These are phyloP conservation scores for Euura lappo DNA, from an alignment of 1,140 invertebrate genomes.

Conservation along the genomic window DNA sequence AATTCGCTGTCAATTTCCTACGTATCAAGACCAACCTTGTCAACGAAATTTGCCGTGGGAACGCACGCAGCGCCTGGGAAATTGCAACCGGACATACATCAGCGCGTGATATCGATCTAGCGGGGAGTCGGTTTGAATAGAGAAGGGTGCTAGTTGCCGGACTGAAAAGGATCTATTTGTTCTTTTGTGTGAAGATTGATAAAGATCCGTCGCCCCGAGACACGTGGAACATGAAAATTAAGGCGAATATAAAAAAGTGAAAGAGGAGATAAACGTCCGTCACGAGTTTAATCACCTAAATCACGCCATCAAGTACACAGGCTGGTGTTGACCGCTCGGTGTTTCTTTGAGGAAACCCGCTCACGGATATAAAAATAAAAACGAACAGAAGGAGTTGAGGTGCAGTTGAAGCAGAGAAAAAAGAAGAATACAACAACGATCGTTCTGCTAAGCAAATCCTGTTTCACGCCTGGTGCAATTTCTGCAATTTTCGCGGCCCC, in stretches of 20 bases:
- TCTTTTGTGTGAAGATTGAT: background rate
- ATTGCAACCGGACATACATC: too few species aligned
- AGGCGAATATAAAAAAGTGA: background rate
- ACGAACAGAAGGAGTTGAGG: background rate
- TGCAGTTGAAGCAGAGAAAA: background rate
- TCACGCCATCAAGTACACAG: background rate
- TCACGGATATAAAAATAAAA: background rate
- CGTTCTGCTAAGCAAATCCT: slow-evolving; percentile 5
- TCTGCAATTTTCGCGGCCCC: slow-evolving; percentile 2
- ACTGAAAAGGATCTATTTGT: background rate
- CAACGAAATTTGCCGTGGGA: too few species aligned
- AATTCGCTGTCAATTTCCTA: too few species aligned
- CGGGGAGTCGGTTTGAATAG: too few species aligned
- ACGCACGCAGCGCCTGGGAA: too few species aligned
- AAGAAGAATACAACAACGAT: background rate
- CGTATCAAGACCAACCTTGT: too few species aligned
- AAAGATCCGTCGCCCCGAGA: background rate
- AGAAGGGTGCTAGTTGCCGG: background rate
- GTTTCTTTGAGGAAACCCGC: background rate
- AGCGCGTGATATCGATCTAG: too few species aligned
- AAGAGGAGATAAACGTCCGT: background rate
- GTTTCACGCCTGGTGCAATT: slow-evolving; percentile 2
- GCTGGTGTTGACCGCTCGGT: background rate
- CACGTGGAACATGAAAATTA: background rate
- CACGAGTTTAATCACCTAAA: background rate